phyloP scores from a whole-genome alignment of 1,140 invertebrate species.

The Piezodorus guildinii region DNA sequence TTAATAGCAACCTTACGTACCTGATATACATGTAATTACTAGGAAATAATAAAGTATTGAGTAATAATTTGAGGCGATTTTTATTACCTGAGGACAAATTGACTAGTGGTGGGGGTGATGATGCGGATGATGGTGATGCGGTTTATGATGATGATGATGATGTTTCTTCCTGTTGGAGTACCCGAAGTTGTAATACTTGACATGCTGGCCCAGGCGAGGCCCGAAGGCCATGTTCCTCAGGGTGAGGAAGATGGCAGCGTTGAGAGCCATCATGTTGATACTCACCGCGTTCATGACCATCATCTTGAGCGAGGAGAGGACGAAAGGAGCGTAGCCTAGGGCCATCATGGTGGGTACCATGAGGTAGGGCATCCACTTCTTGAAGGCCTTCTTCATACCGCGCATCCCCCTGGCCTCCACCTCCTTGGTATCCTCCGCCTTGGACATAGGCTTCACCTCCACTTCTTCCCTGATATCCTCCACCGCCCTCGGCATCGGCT shows the following conservation, averaged over 20 bases:
- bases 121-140: background rate
- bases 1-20: no score
- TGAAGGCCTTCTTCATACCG: conserved; percentile 18
- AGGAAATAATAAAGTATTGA: no score
- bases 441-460: background rate
- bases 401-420: background rate
- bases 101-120: no score
- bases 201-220: conserved; percentile 23
- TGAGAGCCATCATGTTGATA: conserved; percentile 31
- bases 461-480: background rate
- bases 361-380: conserved; percentile 23
- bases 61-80: no score
- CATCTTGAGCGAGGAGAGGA: conserved; percentile 30
- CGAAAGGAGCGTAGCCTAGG: conserved; percentile 29
- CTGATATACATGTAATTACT: no score
- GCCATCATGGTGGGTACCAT: conserved; percentile 26
- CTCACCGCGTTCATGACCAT: conserved; percentile 30
- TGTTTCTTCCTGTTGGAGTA: conserved; percentile 21
- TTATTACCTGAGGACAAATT: no score
- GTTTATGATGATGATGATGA: background rate
- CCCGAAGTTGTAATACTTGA: conserved; percentile 30
- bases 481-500: conserved; percentile 1
- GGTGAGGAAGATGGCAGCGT: conserved; percentile 28
- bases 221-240: conserved; percentile 31
- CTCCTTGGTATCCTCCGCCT: background rate